These are phyloP conservation scores for Globia sparganii DNA, from an alignment of 2,888 invertebrate genomes.

Conservation along the genomic window DNA sequence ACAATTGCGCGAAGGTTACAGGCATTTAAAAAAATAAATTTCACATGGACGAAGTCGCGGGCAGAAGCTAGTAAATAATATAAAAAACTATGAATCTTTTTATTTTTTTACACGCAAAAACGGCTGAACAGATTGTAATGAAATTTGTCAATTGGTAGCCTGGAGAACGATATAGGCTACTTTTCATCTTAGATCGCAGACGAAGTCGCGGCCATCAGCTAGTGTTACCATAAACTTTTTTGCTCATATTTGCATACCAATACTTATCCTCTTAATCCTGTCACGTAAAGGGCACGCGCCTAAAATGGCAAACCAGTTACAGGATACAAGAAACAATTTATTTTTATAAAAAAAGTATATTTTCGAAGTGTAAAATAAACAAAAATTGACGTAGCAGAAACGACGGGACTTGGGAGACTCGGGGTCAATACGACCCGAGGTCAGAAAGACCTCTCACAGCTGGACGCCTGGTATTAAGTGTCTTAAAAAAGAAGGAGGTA, in stretches of 20 bases:
- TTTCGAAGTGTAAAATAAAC: slow-evolving; percentile 47
- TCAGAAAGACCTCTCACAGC: slow-evolving; percentile 58
- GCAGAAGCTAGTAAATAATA: no score
- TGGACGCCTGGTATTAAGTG: slow-evolving; percentile 55
- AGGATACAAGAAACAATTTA: slow-evolving; percentile 18
- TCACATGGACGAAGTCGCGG: no score
- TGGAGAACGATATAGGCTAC: background rate
- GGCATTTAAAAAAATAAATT: no score
- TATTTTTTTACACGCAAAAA: background rate
- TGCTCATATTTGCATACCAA: slow-evolving; percentile 27
- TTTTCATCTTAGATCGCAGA: background rate
- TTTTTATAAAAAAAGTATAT: slow-evolving; percentile 22
- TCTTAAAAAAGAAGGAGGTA: slow-evolving; percentile 37
- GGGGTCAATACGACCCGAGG: slow-evolving; percentile 56
- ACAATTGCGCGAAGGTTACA: no score
- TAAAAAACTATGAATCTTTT: no score
- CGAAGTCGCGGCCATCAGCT: background rate
- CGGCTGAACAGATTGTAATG: background rate
- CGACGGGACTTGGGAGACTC: slow-evolving; percentile 25
- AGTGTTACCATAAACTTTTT: slow-evolving; percentile 9
- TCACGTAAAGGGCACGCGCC: slow-evolving; percentile 27
- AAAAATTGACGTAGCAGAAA: slow-evolving; percentile 38
- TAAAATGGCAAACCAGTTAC: slow-evolving; percentile 39
- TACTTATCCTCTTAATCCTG: background rate
- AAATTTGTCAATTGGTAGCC: no score